A percentile compares a stretch with the other conserved stretches of the same genome.
Evolutionary conservation across 2,113 vertebrate genomes (phyloP).

Genomic region (Oceanodroma tethys): DNA sequence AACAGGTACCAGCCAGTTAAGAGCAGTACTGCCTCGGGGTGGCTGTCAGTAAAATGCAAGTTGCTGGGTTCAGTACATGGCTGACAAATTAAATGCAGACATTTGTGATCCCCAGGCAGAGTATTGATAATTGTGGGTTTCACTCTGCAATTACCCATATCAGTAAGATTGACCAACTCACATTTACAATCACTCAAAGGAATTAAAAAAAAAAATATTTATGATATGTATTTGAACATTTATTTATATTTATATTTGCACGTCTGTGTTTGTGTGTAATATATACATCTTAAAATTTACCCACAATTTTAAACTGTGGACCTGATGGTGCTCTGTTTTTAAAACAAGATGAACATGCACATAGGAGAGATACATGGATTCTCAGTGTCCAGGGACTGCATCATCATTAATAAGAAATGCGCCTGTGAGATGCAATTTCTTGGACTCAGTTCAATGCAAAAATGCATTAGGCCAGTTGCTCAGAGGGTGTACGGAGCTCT

Average conservation of each 20-base stretch:
- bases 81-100: neutral
- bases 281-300: neutral
- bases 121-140: fast-evolving
- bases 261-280: neutral
- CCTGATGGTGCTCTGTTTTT: neutral
- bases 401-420: neutral
- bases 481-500: neutral
- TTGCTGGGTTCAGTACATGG: neutral
- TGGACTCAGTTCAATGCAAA: neutral
- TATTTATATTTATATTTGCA: neutral
- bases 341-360: neutral
- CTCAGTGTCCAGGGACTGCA: neutral
- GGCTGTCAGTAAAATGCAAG: neutral
- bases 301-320: no score
- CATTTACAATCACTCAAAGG: neutral
- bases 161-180: neutral
- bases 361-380: neutral
- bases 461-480: neutral
- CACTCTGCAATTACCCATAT: fast-evolving
- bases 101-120: neutral
- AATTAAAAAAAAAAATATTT: no score
- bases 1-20: neutral
- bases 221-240: neutral
- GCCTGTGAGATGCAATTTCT: neutral
- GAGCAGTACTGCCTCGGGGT: neutral